Evolutionary conservation across 2,797 vertebrate species (phyloP).

Genomic region (Heliangelus exortis): DNA sequence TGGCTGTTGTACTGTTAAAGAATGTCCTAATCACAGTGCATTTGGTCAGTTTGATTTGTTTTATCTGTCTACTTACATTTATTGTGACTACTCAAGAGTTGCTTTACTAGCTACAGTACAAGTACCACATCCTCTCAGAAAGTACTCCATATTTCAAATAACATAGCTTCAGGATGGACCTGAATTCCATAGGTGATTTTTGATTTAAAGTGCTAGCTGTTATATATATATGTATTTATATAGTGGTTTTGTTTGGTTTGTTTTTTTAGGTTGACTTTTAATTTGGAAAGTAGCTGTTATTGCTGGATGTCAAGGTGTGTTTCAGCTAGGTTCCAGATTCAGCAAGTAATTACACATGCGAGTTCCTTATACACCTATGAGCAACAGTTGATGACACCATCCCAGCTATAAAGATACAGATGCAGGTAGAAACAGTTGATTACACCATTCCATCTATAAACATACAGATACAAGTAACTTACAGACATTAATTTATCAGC

Average conservation of each 20-base stretch:
- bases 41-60: constrained; percentile 61
- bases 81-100: constrained; percentile 26
- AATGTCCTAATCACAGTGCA: constrained; percentile 36
- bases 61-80: constrained; percentile 43
- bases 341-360: too few species aligned
- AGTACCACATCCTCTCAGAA: constrained; percentile 33
- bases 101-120: constrained; percentile 5
- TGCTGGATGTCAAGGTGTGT: background rate
- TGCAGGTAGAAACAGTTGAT: too few species aligned
- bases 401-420: too few species aligned
- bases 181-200: background rate
- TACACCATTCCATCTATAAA: too few species aligned
- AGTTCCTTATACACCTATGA: too few species aligned
- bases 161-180: background rate
- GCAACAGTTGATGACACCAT: too few species aligned
- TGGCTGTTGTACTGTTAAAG: background rate
- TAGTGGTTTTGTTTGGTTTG: too few species aligned
- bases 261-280: background rate
- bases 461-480: too few species aligned
- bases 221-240: too few species aligned
- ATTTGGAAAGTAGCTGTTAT: background rate
- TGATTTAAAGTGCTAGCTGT: constrained; percentile 23
- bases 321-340: background rate
- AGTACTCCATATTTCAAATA: constrained; percentile 11
- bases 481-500: too few species aligned